phyloP scores from a whole-genome alignment of 1,140 invertebrate species.

The Acromyrmex echinatior region DNA sequence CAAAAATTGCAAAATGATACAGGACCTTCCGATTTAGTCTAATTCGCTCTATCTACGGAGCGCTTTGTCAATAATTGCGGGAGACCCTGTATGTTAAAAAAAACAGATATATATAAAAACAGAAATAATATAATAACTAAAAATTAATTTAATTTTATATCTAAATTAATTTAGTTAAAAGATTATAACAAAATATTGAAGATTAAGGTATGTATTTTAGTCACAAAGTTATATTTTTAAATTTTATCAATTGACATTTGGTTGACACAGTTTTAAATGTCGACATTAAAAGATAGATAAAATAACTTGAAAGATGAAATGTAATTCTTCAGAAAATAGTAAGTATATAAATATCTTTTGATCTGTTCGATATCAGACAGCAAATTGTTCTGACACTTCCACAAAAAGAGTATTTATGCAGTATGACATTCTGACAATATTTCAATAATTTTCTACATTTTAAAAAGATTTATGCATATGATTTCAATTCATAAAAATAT shows the following conservation, averaged over 20 bases:
- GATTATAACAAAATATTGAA: not conserved
- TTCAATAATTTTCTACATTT: no score
- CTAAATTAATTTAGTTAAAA: not conserved
- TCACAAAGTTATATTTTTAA: not conserved
- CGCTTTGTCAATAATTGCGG: no score
- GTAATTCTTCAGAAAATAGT: not conserved
- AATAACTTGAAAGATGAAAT: constrained; percentile 1
- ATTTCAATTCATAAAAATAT: not conserved
- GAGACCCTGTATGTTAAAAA: no score
- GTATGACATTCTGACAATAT: no score
- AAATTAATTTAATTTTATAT: not conserved
- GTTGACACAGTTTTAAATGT: not conserved
- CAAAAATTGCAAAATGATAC: no score
- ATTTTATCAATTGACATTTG: not conserved
- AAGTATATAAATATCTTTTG: not conserved
- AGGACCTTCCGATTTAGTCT: no score
- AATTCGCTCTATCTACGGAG: no score
- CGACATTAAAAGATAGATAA: not conserved
- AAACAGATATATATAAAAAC: not conserved
- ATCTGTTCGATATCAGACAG: not conserved
- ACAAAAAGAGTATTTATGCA: no score
- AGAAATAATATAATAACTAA: not conserved
- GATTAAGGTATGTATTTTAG: not conserved
- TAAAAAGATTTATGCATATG: not conserved
- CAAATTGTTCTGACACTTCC: no score